Evolutionary conservation across 2,113 vertebrate genomes (phyloP), one percentile per base, ranked within the genome.

Genomic region (Rhinoderma darwinii): DNA sequence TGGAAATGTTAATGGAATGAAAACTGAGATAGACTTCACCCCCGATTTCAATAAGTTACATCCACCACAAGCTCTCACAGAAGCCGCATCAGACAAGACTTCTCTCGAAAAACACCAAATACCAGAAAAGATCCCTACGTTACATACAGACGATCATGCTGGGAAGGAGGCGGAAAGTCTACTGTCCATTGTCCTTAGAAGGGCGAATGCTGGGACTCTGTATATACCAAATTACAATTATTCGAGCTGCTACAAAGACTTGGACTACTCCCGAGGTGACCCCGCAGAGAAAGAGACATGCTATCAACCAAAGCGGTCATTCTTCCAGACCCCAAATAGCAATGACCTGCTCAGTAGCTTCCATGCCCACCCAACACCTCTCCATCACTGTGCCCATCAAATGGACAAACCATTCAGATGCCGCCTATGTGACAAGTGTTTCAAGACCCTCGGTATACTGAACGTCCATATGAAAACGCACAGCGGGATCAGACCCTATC

Each of bases 171-270:
- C 77, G 61, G 83, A 85, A 85, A 85, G 83, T 32, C 73, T 85
- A 5, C 83, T 85, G 17, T 85, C 83, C 37, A 85, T 85, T n/a
- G 83, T 85, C 27, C 83, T 85, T 30, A 77, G 76, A 47, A 63
- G 83, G 63, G 83, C 54, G 6, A 77, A 85, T 25, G 27, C 73
- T 11, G 54, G 56, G 41, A 51, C 30, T 37, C 56, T 66, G 1
- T 51, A 50, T 14, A 37, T 63, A 11, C 74, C 84, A 51, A 78
- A 66, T 78, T 86, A n/a, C 20, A 68, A 50, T n/a, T 27, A 50
- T 78, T 78, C 61, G 27, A 51, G 37, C 8, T 35, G 41, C n/a
- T 63, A 37, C 27, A 77, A 77, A 63, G 30, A 18, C 51, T 6
- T 50, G 7, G n/a, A 84, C 30, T 56, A 39, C 22, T 17, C 27